Base-by-base conservation (phyloP, 1,140 invertebrate genomes). In the Hypothenemus hampei region DNA sequence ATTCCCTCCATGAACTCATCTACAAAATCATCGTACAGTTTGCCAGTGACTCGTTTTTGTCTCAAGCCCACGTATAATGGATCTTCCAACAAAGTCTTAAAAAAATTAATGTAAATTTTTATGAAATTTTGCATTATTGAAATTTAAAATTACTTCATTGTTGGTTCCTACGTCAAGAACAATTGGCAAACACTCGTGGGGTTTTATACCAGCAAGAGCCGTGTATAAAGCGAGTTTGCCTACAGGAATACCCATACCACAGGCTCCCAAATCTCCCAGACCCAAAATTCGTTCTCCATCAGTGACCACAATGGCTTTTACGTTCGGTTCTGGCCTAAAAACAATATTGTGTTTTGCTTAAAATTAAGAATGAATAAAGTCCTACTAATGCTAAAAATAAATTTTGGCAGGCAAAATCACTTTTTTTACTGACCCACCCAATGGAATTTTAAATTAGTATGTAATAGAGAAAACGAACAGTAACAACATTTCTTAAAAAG, bases 1-100 rank as follows among this genome's bases (percentile, higher is more conserved):
- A 92, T 90, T 2, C 93, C 94, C 67, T 90, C 77, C 94, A 99
- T 98, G 70, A 99, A 98, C 73, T 99, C 97, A 67, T 99, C 96
- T 47, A 99, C 83, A 61, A 99, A 87, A 31, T 89, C 88, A 70
- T 98, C 95, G 72, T 99, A 99, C 50, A 86, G 83, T 23, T 82
- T 76, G 10, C 96, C 97, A 20, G 85, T 84, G 0, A 87, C 85
- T 40, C 97, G 78, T 54, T 85, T 84, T 63, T 97, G 91, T 50
- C 89, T 79, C 29, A 97, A 71, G 39, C 97, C 97, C 66, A 98
- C 94, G 72, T 99, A 99, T 47, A 95, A 77, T 4, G 93, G 93
- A 79, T 98, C 95, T 70, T 96, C 83, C 10, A 95, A 75, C 0
- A 98, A 75, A 73, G 83, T 78, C 83, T 90, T 29, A 46, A 46